Percentiles rank a stretch among this genome's conserved stretches.
Evolutionary conservation across 2,113 vertebrate species (phyloP).

Genomic region (Catharus bicknelli): DNA sequence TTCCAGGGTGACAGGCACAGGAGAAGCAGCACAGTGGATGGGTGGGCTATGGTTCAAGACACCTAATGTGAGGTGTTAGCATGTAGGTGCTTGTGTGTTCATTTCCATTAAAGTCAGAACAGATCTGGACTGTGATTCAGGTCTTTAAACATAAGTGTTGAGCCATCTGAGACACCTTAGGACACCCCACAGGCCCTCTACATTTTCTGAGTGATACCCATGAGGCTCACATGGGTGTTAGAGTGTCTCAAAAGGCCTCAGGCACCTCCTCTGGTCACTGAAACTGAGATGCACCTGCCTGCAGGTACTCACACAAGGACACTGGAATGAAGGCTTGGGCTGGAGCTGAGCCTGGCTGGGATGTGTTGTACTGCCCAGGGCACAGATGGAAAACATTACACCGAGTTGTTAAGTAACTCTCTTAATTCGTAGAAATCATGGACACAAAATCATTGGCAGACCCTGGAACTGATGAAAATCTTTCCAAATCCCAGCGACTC

Average conservation of each 20-base stretch:
- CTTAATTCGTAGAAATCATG: not conserved
- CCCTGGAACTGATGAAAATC: not conserved
- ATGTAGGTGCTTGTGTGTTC: not conserved
- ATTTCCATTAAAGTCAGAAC: not conserved
- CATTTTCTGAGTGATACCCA: not conserved
- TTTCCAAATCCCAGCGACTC: not conserved
- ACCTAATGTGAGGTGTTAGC: not conserved
- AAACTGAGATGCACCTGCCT: not conserved
- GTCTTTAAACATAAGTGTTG: rapidly evolving
- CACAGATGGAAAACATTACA: not conserved
- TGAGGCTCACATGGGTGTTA: not conserved
- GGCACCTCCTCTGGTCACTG: not conserved
- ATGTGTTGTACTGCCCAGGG: not conserved
- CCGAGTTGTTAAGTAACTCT: not conserved
- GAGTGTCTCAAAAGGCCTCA: not conserved
- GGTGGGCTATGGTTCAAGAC: not conserved
- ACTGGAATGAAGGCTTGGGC: not conserved
- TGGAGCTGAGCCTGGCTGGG: not conserved
- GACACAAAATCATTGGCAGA: not conserved
- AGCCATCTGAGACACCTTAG: not conserved
- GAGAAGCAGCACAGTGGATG: not conserved
- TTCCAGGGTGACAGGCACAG: not conserved
- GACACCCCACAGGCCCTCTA: not conserved
- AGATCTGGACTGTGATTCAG: not conserved
- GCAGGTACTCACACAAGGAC: not conserved